phyloP scores from a whole-genome alignment of 2,113 vertebrate genomes.

The Neotoma lepida region DNA sequence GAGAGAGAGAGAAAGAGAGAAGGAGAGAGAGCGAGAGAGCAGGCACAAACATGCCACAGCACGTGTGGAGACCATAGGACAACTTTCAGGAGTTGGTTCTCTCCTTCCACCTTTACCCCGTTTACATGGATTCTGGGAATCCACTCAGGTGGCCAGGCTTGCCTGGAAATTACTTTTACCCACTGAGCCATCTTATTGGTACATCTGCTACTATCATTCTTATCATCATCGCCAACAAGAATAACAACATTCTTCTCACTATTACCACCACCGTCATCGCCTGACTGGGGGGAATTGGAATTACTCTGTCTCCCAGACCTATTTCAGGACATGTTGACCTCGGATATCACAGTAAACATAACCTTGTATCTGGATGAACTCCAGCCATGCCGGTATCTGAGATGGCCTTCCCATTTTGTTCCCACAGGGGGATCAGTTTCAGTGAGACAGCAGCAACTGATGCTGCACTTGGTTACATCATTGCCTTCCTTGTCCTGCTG shows the following conservation, averaged over 20 bases:
- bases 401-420: not conserved
- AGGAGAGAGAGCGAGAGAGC: not conserved
- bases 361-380: not conserved
- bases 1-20: not conserved
- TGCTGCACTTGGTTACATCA: conserved; percentile 93
- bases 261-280: not conserved
- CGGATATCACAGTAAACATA: not conserved
- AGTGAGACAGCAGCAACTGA: conserved; percentile 93
- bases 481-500: conserved; percentile 95
- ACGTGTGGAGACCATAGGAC: not conserved
- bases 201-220: too few species aligned
- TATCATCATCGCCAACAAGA: not conserved
- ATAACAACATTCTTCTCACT: not conserved
- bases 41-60: not conserved
- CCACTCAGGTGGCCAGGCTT: not conserved
- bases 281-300: not conserved
- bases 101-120: not conserved
- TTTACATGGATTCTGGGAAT: not conserved
- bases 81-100: not conserved
- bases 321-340: not conserved
- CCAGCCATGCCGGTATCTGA: not conserved
- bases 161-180: not conserved
- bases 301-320: not conserved
- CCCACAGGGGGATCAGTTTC: conserved; percentile 90
- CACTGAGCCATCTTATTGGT: not conserved